Evolutionary conservation across 1,140 invertebrate species (phyloP).

Genomic region (Aphis gossypii): DNA sequence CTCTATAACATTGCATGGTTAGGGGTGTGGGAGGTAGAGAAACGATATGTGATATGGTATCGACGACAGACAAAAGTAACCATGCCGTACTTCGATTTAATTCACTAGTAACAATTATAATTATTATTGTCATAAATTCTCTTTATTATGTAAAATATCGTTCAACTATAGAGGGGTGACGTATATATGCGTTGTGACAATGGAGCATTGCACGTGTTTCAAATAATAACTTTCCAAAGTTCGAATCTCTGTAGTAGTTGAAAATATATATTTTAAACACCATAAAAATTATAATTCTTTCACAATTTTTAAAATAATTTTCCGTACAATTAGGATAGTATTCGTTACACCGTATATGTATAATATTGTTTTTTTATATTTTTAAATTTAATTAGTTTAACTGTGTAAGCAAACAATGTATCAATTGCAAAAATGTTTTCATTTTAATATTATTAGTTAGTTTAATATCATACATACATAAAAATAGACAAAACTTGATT

Average conservation of each 20-base stretch:
- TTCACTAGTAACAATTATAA: constrained; percentile 12
- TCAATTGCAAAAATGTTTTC: not conserved
- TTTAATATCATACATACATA: no score
- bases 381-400: not conserved
- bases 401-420: not conserved
- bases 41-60: constrained; percentile 24
- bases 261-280: not conserved
- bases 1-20: not conserved
- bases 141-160: constrained; percentile 45
- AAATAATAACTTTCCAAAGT: not conserved
- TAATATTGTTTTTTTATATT: not conserved
- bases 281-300: not conserved
- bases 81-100: constrained; percentile 28
- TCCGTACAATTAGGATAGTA: not conserved
- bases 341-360: not conserved
- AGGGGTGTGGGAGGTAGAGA: not conserved
- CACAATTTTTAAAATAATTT: not conserved
- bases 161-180: not conserved
- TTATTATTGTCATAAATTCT: constrained; percentile 37
- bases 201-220: not conserved
- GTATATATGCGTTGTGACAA: constrained; percentile 11
- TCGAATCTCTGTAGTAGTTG: not conserved
- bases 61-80: constrained; percentile 36
- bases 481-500: no score
- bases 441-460: not conserved